Conservation (phyloP, 2,113 vertebrate species). For the Pipra filicauda region DNA sequence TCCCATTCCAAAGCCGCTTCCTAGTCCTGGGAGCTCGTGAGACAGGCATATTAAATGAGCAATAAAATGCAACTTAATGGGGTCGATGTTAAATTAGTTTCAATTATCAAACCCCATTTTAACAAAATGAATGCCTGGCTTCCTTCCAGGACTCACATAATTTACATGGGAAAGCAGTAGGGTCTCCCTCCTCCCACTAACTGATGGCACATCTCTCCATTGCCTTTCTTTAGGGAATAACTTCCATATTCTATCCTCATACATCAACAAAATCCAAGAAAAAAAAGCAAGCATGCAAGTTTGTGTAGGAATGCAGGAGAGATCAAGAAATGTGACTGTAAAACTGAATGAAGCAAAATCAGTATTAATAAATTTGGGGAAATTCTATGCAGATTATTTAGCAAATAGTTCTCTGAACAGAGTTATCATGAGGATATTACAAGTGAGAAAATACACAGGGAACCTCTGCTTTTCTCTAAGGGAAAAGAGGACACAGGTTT, state of each 20-base stretch:
- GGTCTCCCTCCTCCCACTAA: background rate
- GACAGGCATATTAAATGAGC: constrained; percentile 27
- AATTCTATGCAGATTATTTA: background rate
- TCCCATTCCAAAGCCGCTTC: background rate
- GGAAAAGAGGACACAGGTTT: background rate
- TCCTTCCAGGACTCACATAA: background rate
- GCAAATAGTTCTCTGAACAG: background rate
- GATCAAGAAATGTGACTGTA: background rate
- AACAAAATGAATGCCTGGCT: constrained; percentile 45
- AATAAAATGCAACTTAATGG: constrained; percentile 61
- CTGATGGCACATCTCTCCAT: background rate
- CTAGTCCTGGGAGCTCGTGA: background rate
- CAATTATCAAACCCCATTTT: constrained; percentile 58
- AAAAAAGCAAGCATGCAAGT: background rate
- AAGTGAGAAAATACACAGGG: background rate
- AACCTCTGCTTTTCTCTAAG: background rate
- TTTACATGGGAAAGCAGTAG: background rate
- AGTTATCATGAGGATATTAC: accelerated
- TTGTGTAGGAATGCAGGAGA: background rate
- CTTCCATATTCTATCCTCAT: background rate
- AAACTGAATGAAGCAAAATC: background rate
- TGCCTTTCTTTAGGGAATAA: background rate
- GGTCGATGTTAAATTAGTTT: constrained; percentile 40
- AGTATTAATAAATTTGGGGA: background rate
- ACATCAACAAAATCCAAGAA: background rate